Percentiles rank a stretch among this genome's conserved stretches.
phyloP scores from a whole-genome alignment of 2,797 vertebrate species.

The Hozukius guyotensis region DNA sequence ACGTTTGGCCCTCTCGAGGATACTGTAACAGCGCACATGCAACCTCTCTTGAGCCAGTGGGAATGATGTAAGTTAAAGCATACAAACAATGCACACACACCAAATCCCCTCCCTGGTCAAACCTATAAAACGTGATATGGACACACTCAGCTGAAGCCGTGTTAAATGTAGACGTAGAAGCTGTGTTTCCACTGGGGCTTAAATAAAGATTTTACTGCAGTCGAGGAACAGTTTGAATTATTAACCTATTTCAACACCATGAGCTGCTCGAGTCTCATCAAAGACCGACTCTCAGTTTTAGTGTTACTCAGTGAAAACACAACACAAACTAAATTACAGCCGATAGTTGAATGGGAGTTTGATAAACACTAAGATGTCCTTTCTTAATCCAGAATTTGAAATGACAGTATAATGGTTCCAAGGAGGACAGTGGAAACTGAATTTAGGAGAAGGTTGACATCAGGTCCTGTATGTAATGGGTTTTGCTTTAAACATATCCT shows the following conservation, averaged over 20 bases:
- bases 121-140: slow-evolving; percentile 61
- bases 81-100: slow-evolving; percentile 32
- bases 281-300: neutral
- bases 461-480: slow-evolving; percentile 36
- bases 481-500: slow-evolving; percentile 47
- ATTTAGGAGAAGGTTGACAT: slow-evolving; percentile 27
- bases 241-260: slow-evolving; percentile 37
- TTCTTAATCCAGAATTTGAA: slow-evolving; percentile 3
- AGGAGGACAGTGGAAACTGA: slow-evolving; percentile 16
- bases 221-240: slow-evolving; percentile 24
- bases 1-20: slow-evolving; percentile 13
- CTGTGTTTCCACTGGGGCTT: slow-evolving; percentile 38
- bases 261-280: neutral
- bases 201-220: slow-evolving; percentile 40
- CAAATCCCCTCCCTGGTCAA: slow-evolving; percentile 32
- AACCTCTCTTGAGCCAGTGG: slow-evolving; percentile 21
- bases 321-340: neutral
- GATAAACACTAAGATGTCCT: slow-evolving; percentile 1
- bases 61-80: slow-evolving; percentile 55
- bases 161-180: slow-evolving; percentile 19
- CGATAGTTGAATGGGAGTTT: neutral
- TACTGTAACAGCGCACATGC: slow-evolving; percentile 13
- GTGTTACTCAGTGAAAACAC: neutral
- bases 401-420: slow-evolving; percentile 13
- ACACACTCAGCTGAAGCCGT: slow-evolving; percentile 31